A percentile compares a stretch with the other conserved stretches of the same genome.
These are phyloP conservation scores for Hippocampus guttulatus DNA, from an alignment of 2,113 vertebrate species.

Conservation along the genomic window DNA sequence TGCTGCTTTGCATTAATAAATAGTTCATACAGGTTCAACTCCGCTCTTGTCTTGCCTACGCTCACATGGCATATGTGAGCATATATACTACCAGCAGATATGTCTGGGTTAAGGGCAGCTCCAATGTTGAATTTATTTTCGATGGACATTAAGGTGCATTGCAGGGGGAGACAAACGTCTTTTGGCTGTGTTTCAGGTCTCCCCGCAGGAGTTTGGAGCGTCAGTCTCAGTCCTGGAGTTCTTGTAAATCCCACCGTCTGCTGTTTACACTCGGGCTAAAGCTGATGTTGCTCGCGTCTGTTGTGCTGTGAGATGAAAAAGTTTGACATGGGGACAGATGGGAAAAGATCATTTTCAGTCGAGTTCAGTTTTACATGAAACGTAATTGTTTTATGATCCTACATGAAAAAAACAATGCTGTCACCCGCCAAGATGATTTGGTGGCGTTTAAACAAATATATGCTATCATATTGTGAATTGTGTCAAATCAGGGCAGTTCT, in stretches of 20 bases:
- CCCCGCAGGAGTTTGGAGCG: conserved; percentile 47
- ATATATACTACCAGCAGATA: conserved; percentile 6
- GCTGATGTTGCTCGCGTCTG: conserved; percentile 41
- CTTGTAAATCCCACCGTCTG: conserved; percentile 67
- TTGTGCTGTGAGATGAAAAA: conserved; percentile 3
- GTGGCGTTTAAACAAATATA: not conserved
- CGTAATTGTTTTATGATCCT: no score
- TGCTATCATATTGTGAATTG: not conserved
- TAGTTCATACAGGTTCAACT: conserved; percentile 3
- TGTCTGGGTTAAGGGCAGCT: not conserved
- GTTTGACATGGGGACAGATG: not conserved
- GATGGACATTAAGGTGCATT: not conserved
- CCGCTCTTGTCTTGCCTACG: not conserved
- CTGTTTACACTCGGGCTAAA: conserved; percentile 60
- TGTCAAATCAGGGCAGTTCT: not conserved
- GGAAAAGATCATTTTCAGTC: not conserved
- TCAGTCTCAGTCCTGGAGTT: conserved; percentile 46
- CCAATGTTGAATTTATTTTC: not conserved
- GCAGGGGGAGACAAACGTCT: conserved; percentile 7
- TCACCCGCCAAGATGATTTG: not conserved
- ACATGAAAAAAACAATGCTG: not conserved
- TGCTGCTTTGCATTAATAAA: conserved; percentile 42
- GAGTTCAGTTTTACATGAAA: no score
- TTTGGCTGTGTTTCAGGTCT: conserved; percentile 42
- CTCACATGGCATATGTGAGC: conserved; percentile 11